Conservation (phyloP, 2,797 vertebrate genomes). For the Schizopygopsis malacanthus region DNA sequence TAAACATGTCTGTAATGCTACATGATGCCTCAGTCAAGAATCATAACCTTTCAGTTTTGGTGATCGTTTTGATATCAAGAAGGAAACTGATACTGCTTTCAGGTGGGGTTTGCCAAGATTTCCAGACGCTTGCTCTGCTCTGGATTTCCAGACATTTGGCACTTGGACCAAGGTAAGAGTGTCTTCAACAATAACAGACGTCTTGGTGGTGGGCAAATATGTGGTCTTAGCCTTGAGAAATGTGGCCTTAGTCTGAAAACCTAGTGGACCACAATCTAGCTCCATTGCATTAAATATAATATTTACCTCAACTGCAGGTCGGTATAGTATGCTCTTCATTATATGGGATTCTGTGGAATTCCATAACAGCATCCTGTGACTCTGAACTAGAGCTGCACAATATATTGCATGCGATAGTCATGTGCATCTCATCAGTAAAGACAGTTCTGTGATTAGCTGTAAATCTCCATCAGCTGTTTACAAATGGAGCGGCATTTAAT, state of each 20-base stretch:
- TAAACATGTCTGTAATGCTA: neutral
- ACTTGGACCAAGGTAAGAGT: constrained; percentile 1
- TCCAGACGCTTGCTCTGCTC: constrained; percentile 37
- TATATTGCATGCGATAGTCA: too few species aligned
- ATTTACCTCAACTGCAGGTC: neutral
- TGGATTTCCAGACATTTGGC: neutral
- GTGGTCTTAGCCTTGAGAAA: neutral
- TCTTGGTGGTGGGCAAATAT: neutral
- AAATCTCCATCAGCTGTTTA: too few species aligned
- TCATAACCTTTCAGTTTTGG: neutral
- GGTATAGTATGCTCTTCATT: neutral
- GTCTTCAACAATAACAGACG: neutral
- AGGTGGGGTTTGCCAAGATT: constrained; percentile 38
- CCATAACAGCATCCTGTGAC: neutral
- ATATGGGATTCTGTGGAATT: neutral
- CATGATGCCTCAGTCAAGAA: constrained; percentile 23
- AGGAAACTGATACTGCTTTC: constrained; percentile 24
- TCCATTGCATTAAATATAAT: neutral
- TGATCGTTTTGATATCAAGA: constrained; percentile 15
- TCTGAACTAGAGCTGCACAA: neutral
- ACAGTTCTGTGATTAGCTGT: too few species aligned
- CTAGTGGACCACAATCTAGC: neutral
- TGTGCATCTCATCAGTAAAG: too few species aligned
- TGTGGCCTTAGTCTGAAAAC: neutral
- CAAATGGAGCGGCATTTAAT: too few species aligned